A percentile compares a stretch with the other conserved stretches of the same genome.
These are phyloP conservation scores for Drosophila bifasciata DNA, from an alignment of 1,140 invertebrate genomes.

Conservation along the genomic window DNA sequence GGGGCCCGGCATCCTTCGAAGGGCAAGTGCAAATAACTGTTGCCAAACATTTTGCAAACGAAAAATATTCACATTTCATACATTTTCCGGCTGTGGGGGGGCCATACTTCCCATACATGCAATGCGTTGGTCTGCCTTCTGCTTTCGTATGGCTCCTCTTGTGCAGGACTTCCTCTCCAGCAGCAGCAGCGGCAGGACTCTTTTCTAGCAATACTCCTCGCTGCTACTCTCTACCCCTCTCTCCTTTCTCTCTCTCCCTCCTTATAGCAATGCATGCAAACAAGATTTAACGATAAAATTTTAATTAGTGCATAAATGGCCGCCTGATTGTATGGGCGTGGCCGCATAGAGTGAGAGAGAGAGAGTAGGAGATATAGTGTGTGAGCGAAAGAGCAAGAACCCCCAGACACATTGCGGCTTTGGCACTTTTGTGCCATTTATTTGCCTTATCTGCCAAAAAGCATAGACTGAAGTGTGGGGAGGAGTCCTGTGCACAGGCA, in stretches of 20 bases:
- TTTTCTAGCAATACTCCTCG: no score
- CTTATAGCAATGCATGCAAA: conserved; percentile 80
- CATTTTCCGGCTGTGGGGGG: conserved; percentile 35
- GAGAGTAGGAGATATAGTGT: conserved; percentile 1
- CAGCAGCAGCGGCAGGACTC: no score
- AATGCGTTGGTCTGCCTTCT: conserved; percentile 8
- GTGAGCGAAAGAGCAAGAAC: conserved; percentile 8
- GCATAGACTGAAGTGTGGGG: no score
- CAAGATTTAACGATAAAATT: conserved; percentile 83
- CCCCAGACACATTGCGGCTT: conserved; percentile 70
- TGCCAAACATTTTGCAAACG: conserved; percentile 74
- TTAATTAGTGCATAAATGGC: conserved; percentile 83
- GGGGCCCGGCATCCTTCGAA: background rate
- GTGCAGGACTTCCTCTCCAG: background rate
- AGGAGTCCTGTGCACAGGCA: conserved; percentile 21
- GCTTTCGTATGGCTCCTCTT: background rate
- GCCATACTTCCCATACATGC: conserved; percentile 3
- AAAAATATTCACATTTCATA: conserved; percentile 75
- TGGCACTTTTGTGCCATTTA: conserved; percentile 68
- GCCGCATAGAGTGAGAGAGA: conserved; percentile 50
- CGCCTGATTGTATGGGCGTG: conserved; percentile 80
- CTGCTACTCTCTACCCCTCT: no score
- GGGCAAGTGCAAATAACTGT: conserved; percentile 78
- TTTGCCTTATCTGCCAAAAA: conserved; percentile 49
- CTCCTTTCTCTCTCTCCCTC: conserved; percentile 13